Base-by-base conservation (phyloP, 2,888 invertebrate species). In the Andrena haemorrhoa region DNA sequence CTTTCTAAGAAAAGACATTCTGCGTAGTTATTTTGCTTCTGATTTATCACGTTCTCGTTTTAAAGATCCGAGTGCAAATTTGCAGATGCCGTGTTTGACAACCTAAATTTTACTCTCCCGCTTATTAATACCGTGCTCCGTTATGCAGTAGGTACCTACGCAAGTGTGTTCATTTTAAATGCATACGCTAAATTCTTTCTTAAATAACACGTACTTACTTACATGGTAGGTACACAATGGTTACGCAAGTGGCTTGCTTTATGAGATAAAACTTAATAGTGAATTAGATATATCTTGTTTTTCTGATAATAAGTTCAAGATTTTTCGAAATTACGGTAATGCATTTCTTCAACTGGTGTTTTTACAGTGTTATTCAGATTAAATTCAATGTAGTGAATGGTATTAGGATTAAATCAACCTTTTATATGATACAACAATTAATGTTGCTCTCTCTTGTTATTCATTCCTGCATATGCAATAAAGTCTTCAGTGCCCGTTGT, bases 1-100 rank as follows among this genome's bases (percentile, higher is more conserved):
- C 29, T 60, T 60, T 60, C 60, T 60, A 29, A 29, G 60, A 60
- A 60, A 60, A 29, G 7, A 12, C 12, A 16, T 56, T 56, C 23
- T 4, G 56, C 29, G 16, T 10, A 29, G 29, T 60, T 29, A 29
- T 60, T 29, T 60, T 60, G 10, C 60, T 60, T 60, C 16, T 60
- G 12, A 29, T 29, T 12, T 26, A 60, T 60, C 26, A 60, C 29
- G 29, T 29, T 60, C 60, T 16, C 16, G 12, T 60, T 60, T 60
- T 60, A 60, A 29, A 16, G 12, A 29, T 29, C 60, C 29, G 31
- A 60, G 7, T 60, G 16, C 29, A 60, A 29, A 60, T 60, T 60
- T 20, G 29, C 29, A 60, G 60, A n/a, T 58, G 23, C 2, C 4
- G 10, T 56, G 56, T 56, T 56, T 56, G 56, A 56, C 23, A 20